Evolutionary conservation across 2,888 invertebrate species (phyloP).

Genomic region (Apantesis nais): DNA sequence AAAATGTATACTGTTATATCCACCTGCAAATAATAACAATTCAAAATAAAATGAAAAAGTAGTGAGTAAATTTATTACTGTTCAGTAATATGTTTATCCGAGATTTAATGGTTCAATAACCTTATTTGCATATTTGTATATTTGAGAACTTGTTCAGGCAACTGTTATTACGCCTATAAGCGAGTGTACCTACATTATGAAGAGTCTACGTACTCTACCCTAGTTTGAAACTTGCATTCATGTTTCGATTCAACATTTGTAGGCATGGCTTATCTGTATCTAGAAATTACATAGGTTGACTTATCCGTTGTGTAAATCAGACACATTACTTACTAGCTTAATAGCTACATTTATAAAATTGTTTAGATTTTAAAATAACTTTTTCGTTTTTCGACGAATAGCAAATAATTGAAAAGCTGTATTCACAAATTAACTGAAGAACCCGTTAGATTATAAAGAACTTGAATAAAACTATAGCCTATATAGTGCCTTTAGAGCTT

Average conservation of each 20-base stretch:
- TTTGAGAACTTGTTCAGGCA: too few species aligned
- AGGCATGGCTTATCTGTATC: neutral
- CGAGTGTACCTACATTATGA: constrained; percentile 27
- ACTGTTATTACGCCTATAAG: constrained; percentile 31
- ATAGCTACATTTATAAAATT: too few species aligned
- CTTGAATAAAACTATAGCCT: neutral
- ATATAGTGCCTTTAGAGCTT: constrained; percentile 1
- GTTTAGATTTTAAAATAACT: neutral
- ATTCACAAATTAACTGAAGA: neutral
- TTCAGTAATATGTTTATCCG: constrained; percentile 19
- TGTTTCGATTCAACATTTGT: constrained; percentile 34
- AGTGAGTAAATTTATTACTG: neutral
- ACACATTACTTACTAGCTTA: too few species aligned
- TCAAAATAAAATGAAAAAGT: neutral
- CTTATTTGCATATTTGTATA: too few species aligned
- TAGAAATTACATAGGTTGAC: neutral
- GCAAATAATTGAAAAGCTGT: neutral
- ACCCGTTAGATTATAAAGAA: neutral
- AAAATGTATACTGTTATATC: neutral
- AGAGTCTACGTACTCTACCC: constrained; percentile 33
- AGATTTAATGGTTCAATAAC: too few species aligned
- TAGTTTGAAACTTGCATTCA: constrained; percentile 35
- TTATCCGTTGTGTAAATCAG: neutral
- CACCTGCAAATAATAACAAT: neutral
- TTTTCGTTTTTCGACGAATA: neutral